phyloP scores from a whole-genome alignment of 30 jellyfish, hydroid and myxozoan genomes.

The Aurelia aurita complex sp. Pacific region DNA sequence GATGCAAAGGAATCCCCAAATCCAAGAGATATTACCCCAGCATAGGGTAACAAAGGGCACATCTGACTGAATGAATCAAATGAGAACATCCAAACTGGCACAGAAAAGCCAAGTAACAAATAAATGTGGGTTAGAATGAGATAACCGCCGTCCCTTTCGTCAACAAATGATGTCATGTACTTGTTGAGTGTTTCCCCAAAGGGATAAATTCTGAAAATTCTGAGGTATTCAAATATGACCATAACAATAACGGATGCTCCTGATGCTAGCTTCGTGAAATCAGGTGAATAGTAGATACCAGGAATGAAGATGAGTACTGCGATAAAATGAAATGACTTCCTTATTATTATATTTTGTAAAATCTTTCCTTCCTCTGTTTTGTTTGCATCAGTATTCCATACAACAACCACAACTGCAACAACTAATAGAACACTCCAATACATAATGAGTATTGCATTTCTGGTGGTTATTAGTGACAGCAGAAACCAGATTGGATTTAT shows the following conservation, averaged over 20 bases:
- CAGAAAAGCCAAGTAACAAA: conserved; percentile 73
- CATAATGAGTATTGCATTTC: neutral
- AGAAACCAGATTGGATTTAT: conserved; percentile 26
- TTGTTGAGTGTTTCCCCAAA: conserved; percentile 46
- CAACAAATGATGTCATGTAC: conserved; percentile 71
- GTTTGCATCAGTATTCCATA: conserved; percentile 57
- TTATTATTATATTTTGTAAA: conserved; percentile 62
- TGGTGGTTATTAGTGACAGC: neutral
- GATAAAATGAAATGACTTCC: conserved; percentile 83
- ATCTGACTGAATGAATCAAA: neutral
- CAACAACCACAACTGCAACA: conserved; percentile 54
- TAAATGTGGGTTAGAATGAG: conserved; percentile 82
- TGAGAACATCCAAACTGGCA: conserved; percentile 82
- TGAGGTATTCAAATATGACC: conserved; percentile 60
- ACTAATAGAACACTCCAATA: conserved; percentile 60
- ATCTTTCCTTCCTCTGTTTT: neutral
- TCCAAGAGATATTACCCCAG: conserved; percentile 92
- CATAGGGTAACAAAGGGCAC: conserved; percentile 30
- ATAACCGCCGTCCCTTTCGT: conserved; percentile 80
- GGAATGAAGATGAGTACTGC: conserved; percentile 72
- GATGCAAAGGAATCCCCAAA: conserved; percentile 98
- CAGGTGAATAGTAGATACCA: conserved; percentile 51
- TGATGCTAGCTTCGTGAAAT: conserved; percentile 53
- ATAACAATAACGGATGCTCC: conserved; percentile 53
- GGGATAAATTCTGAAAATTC: conserved; percentile 61